Percentiles rank a stretch among this genome's conserved stretches.
Conservation (phyloP, 2,888 invertebrate species). For the Tenthredo livida region DNA sequence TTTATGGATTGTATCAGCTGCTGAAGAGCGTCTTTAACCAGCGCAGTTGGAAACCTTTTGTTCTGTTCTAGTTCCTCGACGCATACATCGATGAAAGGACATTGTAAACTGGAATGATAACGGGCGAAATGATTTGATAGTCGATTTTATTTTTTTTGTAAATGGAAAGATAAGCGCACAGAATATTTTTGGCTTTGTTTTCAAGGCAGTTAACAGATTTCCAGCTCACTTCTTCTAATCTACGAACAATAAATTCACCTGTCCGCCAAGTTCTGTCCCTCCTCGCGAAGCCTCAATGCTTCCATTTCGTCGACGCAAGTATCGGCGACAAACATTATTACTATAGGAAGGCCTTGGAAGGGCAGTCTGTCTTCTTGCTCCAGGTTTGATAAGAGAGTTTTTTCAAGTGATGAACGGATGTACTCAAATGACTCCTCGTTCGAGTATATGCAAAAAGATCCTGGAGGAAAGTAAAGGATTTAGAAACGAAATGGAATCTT, state of each 20-base stretch:
- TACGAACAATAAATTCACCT: conserved; percentile 80
- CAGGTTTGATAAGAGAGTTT: conserved; percentile 92
- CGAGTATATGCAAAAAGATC: conserved; percentile 93
- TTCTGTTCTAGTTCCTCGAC: conserved; percentile 79
- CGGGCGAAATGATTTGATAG: background rate
- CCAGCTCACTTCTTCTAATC: conserved; percentile 3
- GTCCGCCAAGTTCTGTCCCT: conserved; percentile 94
- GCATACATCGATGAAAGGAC: conserved; percentile 91
- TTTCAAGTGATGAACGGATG: conserved; percentile 93
- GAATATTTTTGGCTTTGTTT: background rate
- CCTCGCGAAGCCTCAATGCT: conserved; percentile 90
- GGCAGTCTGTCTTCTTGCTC: conserved; percentile 93
- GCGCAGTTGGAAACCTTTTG: conserved; percentile 83
- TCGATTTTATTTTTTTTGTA: background rate
- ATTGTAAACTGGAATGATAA: conserved; percentile 84
- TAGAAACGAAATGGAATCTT: conserved; percentile 39
- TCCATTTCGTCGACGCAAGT: conserved; percentile 91
- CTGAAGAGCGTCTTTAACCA: conserved; percentile 87
- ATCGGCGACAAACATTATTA: conserved; percentile 94
- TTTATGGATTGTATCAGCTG: conserved; percentile 89
- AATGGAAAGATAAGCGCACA: background rate
- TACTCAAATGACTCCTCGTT: conserved; percentile 96
- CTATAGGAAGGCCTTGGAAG: conserved; percentile 92
- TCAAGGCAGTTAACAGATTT: conserved; percentile 4
- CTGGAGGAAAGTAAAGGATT: conserved; percentile 77